phyloP scores from a whole-genome alignment of 2,113 vertebrate genomes.

The Suricata suricatta region DNA sequence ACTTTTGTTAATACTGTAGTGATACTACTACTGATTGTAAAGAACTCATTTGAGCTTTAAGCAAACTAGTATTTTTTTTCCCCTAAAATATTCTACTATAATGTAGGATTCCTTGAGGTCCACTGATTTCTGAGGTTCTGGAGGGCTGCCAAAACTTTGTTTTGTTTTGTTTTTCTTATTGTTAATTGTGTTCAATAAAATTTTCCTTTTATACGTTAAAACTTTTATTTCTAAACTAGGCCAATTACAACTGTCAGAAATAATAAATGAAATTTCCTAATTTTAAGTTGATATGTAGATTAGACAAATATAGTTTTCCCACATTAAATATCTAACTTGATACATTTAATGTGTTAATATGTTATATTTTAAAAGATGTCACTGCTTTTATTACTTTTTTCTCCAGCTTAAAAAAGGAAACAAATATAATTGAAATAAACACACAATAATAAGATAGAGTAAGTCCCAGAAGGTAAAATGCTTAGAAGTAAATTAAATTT shows the following conservation, averaged over 20 bases:
- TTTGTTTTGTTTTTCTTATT: neutral
- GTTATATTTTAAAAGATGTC: neutral
- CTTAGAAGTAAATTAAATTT: neutral
- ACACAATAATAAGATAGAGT: neutral
- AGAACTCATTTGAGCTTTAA: neutral
- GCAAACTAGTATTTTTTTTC: neutral
- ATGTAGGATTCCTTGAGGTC: neutral
- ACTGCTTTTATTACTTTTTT: neutral
- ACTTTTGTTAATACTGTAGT: neutral
- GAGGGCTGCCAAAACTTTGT: neutral
- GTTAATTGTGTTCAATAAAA: constrained; percentile 6
- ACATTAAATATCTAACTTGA: neutral
- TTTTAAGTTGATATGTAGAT: neutral
- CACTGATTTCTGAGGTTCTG: neutral
- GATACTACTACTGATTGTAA: neutral
- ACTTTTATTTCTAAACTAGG: neutral
- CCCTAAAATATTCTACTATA: neutral
- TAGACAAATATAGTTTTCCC: neutral
- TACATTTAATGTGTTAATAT: too few species aligned
- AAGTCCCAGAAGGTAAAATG: neutral
- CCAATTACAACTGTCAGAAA: neutral
- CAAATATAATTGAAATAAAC: neutral
- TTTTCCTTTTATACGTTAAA: constrained; percentile 5
- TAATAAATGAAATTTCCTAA: neutral
- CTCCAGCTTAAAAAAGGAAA: neutral